Evolutionary conservation across 2,113 vertebrate genomes (phyloP), one percentile per base, ranked within the genome.

Genomic region (Puntigrus tetrazona): DNA sequence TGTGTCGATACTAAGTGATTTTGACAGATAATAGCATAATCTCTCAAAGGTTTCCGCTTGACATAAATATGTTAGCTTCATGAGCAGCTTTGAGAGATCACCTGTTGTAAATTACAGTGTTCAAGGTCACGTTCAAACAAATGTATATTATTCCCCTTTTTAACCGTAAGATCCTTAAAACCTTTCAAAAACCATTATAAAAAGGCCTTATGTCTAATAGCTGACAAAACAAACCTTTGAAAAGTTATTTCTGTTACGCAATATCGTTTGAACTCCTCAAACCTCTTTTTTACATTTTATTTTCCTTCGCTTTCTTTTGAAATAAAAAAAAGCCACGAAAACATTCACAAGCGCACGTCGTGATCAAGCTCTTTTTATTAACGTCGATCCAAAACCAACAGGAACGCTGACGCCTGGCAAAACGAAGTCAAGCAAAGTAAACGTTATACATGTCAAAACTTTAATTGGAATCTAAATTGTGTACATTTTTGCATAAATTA

Each of bases 1-100:
- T n/a, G 67, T 69, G 67, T n/a, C 67, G n/a, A 70, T 70, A 70
- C 20, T 70, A 70, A 70, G 36, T 45, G 59, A 65, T 61, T 75
- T 75, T 20, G 45, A 31, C 45, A 52, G 29, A 78, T 63, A 52
- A 67, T 61, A 77, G 59, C 59, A 76, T 47, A 77, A 57, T 80
- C 52, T 79, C 59, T 34, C 74, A 29, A 22, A 73, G 27, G 75
- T 78, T 69, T 29, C 2, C n/a, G 36, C 10, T 27, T 25, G 38
- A 55, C 75, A 43, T 25, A 85, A 67, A 20, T 67, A 67, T 67
- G 16, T 67, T 34, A 67, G 20, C 65, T 38, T 69, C 18, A 69
- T 38, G 67, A 38, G 38, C 20, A 70, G 67, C 34, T 70, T n/a
- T n/a, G 34, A 70, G 67, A 69, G 31, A 36, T 36, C 5, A 65